Evolutionary conservation across 1,140 invertebrate species (phyloP), one percentile per base, ranked within the genome.

Genomic region (Theocolax elegans): DNA sequence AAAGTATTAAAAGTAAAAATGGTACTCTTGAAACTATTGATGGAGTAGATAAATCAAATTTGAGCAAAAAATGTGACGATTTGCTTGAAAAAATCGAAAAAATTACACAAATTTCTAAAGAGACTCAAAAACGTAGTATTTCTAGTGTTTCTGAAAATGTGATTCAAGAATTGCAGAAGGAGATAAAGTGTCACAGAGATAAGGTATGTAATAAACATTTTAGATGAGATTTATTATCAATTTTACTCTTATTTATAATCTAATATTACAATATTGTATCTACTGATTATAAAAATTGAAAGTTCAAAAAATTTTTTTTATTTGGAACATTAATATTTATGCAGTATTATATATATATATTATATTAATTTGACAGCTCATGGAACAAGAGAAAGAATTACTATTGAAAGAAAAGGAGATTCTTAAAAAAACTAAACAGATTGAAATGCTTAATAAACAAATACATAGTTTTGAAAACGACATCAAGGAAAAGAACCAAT

Each of bases 361-460:
- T 6, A 35, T 35, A 6, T 35, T 35, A 35, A 35, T 71, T 23
- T 9, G 38, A 60, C 23, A 35, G 59, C 23, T 76, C 0, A 56
- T 63, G 10, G 51, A 71, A 15, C 53, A 72, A 2, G 67, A 75
- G 40, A 74, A 72, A 21, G 71, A 74, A 10, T 44, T 77, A 8
- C 38, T 72, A n/a, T 40, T 58, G 10, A 71, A 67, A 15, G 38
- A 59, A 15, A 72, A 53, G 9, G 58, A 74, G 10, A 48, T 75
- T 2, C 48, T 48, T 2, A 42, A 49, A 1, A 60, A 73, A 10
- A 46, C 65, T 10, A 72, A 17, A 21, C 49, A 69, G 17, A 72
- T 72, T 12, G 65, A 66, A 38, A 25, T 42, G 12, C 40, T 75
- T 2, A 67, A 73, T 38, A 48, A 53, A 13, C 17, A 72, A 4